Base-by-base conservation (phyloP, 2,113 vertebrate species). In the Pygoscelis adeliae region DNA sequence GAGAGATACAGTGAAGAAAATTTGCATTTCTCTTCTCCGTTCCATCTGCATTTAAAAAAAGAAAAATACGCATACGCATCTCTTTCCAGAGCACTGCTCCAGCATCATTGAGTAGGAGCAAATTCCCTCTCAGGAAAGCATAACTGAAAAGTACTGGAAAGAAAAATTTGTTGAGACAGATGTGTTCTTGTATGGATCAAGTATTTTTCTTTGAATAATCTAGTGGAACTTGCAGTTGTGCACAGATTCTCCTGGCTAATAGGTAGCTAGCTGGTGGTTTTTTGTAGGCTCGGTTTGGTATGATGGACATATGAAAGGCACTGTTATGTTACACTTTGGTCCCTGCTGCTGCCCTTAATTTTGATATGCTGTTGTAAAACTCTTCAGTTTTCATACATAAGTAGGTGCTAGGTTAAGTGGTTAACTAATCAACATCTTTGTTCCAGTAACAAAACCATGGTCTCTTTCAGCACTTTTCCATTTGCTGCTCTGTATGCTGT, bases 351-450 rank as follows among this genome's bases (percentile, higher is more conserved):
- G 70, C 69, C 42, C 78, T 86, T 65, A 44, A 69, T 72, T 96
- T 83, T 44, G 81, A 89, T 27, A 9, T 61, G 49, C 50, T 17
- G 10, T 50, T 97, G 53, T 92, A 89, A 90, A 93, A 77, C 61
- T 46, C 87, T 30, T 52, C 44, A 53, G 53, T 90, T 96, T 93
- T 94, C 90, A 25, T 84, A 20, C 26, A 18, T 40, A 83, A 92
- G 95, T 66, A 96, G 79, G 89, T 94, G 89, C 74, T 87, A 86
- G 78, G 89, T 95, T 89, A 95, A 95, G 87, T 94, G 83, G 49
- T 66, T 96, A 59, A 71, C 91, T 96, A 80, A 91, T 62, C 21
- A 21, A 30, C 1, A 2, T 72, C 87, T 93, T 96, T 97, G 78
- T 94, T 97, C 81, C 89, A 85, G 87, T 49, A 44, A 66, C 62